phyloP scores from a whole-genome alignment of 1,140 invertebrate genomes.

The Scaptomyza hsui region DNA sequence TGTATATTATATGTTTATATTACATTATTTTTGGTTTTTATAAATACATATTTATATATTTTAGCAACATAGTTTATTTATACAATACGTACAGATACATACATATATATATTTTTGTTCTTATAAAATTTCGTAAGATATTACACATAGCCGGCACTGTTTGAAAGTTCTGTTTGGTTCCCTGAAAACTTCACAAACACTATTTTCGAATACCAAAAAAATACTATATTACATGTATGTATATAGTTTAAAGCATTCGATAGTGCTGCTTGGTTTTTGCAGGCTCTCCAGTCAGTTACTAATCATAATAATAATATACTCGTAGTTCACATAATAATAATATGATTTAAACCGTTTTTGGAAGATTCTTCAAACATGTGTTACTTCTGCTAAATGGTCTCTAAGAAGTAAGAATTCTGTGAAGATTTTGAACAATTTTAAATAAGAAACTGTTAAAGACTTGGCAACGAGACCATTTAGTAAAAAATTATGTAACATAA shows the following conservation, averaged over 20 bases:
- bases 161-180: conserved; percentile 26
- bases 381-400: conserved; percentile 17
- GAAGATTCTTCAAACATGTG: conserved; percentile 60
- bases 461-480: conserved; percentile 10
- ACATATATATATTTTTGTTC: conserved; percentile 17
- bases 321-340: conserved; percentile 7
- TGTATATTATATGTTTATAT: conserved; percentile 12
- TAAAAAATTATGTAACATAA: not conserved
- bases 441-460: not conserved
- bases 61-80: conserved; percentile 57
- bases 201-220: not conserved
- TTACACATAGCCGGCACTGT: conserved; percentile 78
- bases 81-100: conserved; percentile 46
- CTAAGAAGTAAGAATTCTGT: not conserved
- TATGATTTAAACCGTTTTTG: conserved; percentile 30
- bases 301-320: conserved; percentile 19
- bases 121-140: conserved; percentile 64
- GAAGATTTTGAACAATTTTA: not conserved
- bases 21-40: conserved; percentile 14
- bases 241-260: conserved; percentile 9
- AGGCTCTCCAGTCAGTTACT: conserved; percentile 5
- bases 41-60: conserved; percentile 38
- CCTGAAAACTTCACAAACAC: not conserved
- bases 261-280: not conserved
- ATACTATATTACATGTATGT: not conserved